These are phyloP conservation scores for Varanus komodoensis DNA, from an alignment of 2,113 vertebrate species.

Conservation along the genomic window DNA sequence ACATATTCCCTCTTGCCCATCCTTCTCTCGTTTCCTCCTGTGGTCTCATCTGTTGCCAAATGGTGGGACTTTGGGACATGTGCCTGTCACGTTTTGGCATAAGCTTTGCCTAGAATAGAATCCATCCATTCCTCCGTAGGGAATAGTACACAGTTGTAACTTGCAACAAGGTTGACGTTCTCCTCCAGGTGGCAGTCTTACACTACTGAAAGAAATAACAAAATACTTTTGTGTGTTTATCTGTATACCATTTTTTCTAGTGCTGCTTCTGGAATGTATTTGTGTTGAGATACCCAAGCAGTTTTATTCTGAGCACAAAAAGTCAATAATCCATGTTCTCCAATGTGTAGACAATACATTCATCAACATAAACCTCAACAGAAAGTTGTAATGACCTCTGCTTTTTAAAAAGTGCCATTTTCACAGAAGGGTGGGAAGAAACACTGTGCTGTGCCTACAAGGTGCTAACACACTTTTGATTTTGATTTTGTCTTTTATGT, in stretches of 20 bases:
- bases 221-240: not conserved
- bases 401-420: not conserved
- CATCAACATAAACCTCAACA: not conserved
- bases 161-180: not conserved
- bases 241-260: not conserved
- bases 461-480: no score
- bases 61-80: no score
- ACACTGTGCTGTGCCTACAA: no score
- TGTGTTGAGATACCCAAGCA: not conserved
- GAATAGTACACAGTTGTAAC: not conserved
- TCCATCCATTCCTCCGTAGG: not conserved
- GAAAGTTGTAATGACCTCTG: not conserved
- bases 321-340: not conserved
- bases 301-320: accelerated
- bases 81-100: no score
- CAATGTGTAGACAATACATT: accelerated
- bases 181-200: not conserved
- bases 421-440: not conserved
- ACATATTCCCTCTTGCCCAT: no score
- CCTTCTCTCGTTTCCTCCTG: no score
- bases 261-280: not conserved
- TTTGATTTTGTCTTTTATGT: no score
- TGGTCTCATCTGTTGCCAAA: no score
- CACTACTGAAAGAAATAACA: not conserved
- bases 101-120: no score